Base-by-base conservation (phyloP, 2,888 invertebrate species). In the Ectemnius continuus region DNA sequence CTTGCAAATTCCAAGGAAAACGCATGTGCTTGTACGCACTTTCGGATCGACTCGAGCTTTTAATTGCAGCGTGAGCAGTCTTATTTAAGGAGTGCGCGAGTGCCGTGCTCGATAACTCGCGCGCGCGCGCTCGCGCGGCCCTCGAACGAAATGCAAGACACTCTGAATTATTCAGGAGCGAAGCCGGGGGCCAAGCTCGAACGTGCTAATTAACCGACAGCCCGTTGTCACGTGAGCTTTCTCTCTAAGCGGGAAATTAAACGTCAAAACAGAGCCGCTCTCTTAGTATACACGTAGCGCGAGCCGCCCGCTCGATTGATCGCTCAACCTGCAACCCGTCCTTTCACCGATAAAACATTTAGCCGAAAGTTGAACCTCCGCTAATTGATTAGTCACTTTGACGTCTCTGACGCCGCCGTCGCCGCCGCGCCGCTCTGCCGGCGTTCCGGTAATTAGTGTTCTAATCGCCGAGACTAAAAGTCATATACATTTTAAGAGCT, bases 171-270 rank as follows among this genome's bases (percentile, higher is more conserved):
- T 81, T 81, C 79, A 79, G 75, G 73, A 76, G 75, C 36, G 36
- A 36, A 36, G 36, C 67, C 71, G 65, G 63, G 57, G 65, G 78
- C 67, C n/a, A 70, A 70, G 66, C 73, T 78, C 62, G 80, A 77
- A 77, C 74, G 75, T 77, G 72, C 77, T 81, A 81, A 81, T 81
- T 81, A 81, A 77, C 72, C 74, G 75, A 75, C 77, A 73, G 70
- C 75, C 77, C 73, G 77, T 74, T 79, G 81, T 81, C 79, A 75
- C 73, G 79, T 80, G 75, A 75, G 81, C 69, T 69, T 79, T 77
- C 79, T 79, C 81, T 71, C 75, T 79, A 72, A 66, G 60, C 75
- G 66, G 58, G 60, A 68, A 74, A 76, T 76, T 70, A 71, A 76
- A 67, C 74, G 74, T 76, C 74, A 66, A 70, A 74, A 73, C 62